These are phyloP conservation scores for Grammomys surdaster DNA, from an alignment of 2,113 vertebrate species.

Conservation along the genomic window DNA sequence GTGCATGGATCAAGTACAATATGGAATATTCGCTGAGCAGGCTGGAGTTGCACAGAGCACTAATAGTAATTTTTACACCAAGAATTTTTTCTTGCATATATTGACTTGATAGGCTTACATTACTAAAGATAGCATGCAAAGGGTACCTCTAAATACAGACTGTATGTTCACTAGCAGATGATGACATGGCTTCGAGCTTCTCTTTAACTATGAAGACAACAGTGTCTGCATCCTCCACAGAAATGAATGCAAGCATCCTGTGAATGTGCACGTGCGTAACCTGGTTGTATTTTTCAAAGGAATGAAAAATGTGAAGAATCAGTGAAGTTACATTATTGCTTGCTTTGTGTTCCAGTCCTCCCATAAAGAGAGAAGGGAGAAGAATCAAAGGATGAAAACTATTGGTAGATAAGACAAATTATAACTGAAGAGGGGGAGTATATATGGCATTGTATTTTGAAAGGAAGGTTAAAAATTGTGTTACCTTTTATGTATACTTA, in stretches of 20 bases:
- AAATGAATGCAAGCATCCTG: neutral
- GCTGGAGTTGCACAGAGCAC: neutral
- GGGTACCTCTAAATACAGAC: neutral
- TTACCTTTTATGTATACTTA: neutral
- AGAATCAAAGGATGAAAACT: neutral
- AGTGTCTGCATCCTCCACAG: neutral
- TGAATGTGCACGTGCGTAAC: neutral
- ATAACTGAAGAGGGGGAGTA: neutral
- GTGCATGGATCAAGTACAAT: neutral
- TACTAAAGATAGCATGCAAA: neutral
- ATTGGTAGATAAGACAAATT: neutral
- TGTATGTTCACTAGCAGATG: neutral
- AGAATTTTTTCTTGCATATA: neutral
- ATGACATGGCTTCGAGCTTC: accelerated
- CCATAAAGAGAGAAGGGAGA: neutral
- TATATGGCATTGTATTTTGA: neutral
- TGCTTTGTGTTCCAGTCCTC: neutral
- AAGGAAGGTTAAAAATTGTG: neutral
- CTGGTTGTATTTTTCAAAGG: neutral
- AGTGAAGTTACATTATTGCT: neutral
- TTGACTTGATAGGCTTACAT: neutral
- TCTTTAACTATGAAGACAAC: neutral
- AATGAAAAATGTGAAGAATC: neutral
- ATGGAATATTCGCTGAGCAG: no score
- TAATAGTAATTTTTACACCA: neutral